Evolutionary conservation across 2,797 vertebrate species (phyloP).

Genomic region (Eulemur rubriventer): DNA sequence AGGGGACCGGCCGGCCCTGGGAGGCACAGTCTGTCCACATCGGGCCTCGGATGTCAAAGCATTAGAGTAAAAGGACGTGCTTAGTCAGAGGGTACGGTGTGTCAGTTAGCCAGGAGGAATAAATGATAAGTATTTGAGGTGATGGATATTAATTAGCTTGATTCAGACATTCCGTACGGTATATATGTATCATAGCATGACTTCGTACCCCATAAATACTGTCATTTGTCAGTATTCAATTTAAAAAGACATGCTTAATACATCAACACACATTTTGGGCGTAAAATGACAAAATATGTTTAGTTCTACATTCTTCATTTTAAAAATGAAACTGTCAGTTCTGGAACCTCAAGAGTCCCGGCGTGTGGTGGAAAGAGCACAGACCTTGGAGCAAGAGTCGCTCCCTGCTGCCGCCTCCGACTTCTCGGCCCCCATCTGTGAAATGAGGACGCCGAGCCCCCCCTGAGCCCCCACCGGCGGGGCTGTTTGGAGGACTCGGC

Average conservation of each 20-base stretch:
- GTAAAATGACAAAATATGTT: neutral
- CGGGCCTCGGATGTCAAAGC: neutral
- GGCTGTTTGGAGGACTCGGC: neutral
- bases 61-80: neutral
- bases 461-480: accelerated
- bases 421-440: neutral
- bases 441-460: accelerated
- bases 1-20: neutral
- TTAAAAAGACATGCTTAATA: neutral
- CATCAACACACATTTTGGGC: neutral
- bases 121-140: neutral
- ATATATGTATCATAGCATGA: neutral
- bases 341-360: neutral
- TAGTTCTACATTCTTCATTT: neutral
- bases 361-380: neutral
- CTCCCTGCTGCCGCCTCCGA: accelerated
- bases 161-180: neutral
- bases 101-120: neutral
- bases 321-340: neutral
- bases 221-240: neutral
- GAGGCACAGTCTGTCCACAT: neutral
- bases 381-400: neutral
- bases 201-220: neutral
- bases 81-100: neutral
- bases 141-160: neutral